These are phyloP conservation scores for Acromyrmex echinatior DNA, from an alignment of 1,140 invertebrate species.

Conservation along the genomic window DNA sequence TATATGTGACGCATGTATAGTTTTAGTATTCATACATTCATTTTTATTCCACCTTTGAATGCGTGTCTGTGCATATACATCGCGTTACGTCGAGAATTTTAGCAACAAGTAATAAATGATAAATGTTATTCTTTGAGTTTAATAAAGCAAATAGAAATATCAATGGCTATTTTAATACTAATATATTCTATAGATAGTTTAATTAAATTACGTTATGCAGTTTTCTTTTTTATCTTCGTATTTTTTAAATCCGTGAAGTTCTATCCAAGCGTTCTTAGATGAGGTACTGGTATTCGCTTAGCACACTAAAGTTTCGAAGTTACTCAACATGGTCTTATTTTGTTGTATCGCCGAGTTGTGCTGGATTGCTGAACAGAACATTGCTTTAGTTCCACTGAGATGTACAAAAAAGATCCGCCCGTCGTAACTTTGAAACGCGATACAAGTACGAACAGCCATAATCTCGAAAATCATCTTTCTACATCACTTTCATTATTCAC, in stretches of 20 bases:
- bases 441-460: neutral
- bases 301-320: constrained; percentile 45
- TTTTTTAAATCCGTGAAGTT: constrained; percentile 28
- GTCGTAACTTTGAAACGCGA: constrained; percentile 52
- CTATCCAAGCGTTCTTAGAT: constrained; percentile 28
- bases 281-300: constrained; percentile 22
- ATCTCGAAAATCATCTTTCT: constrained; percentile 33
- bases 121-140: neutral
- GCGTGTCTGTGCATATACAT: neutral
- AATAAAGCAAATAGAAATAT: neutral
- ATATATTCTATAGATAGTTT: neutral
- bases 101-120: neutral
- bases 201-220: neutral
- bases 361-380: constrained; percentile 20
- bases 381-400: constrained; percentile 37
- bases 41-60: neutral
- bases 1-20: neutral
- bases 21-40: neutral
- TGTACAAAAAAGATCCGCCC: constrained; percentile 25
- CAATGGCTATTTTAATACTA: neutral
- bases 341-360: constrained; percentile 43
- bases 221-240: neutral
- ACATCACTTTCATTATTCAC: neutral
- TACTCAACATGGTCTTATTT: constrained; percentile 39
- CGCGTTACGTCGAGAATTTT: neutral